A percentile compares a stretch with the other conserved stretches of the same genome.
Evolutionary conservation across 2,888 invertebrate species (phyloP).

Genomic region (Colletes collaris): DNA sequence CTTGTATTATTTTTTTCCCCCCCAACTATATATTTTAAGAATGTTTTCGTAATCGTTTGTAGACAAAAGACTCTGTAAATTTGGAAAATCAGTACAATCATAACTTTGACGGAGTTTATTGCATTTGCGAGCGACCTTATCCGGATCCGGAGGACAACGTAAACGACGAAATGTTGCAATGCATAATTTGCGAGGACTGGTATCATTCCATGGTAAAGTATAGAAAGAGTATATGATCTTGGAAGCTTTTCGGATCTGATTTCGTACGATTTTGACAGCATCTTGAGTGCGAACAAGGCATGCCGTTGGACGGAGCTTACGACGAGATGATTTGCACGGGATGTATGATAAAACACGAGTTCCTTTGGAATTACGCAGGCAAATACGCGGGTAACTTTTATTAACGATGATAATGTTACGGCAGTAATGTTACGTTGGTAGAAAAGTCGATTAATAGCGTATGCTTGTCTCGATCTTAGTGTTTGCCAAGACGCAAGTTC

Average conservation of each 20-base stretch:
- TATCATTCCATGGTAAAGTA: slow-evolving; percentile 89
- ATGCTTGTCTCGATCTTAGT: not conserved
- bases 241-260: slow-evolving; percentile 5
- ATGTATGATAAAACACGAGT: slow-evolving; percentile 91
- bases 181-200: slow-evolving; percentile 99
- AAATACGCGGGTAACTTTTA: slow-evolving; percentile 75
- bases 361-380: slow-evolving; percentile 89
- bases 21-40: not conserved
- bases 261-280: slow-evolving; percentile 83
- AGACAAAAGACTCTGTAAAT: slow-evolving; percentile 87
- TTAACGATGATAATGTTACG: not conserved
- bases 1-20: not conserved
- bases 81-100: slow-evolving; percentile 93
- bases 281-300: slow-evolving; percentile 85
- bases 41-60: slow-evolving; percentile 23
- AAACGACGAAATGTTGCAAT: slow-evolving; percentile 98
- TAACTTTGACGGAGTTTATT: slow-evolving; percentile 97
- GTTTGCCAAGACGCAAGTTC: not conserved
- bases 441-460: not conserved
- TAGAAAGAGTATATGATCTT: not conserved
- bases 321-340: slow-evolving; percentile 92
- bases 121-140: slow-evolving; percentile 95
- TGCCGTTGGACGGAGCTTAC: slow-evolving; percentile 85
- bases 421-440: not conserved
- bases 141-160: slow-evolving; percentile 94